Evolutionary conservation across 1,140 invertebrate genomes (phyloP).

Genomic region (Trachymyrmex septentrionalis): DNA sequence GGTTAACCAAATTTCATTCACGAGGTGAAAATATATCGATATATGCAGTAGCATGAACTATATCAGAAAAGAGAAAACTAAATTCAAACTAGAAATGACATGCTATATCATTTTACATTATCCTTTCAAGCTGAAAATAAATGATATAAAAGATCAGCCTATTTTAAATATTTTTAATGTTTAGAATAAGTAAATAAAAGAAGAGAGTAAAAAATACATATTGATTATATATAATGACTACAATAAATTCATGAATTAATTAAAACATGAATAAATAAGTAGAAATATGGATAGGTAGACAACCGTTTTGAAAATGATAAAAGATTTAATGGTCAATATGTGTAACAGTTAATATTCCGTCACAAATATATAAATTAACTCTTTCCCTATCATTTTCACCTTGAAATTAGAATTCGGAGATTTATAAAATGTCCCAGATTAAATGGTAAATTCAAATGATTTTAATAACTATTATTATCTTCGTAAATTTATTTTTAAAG

Average conservation of each 20-base stretch:
- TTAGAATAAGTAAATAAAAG: background rate
- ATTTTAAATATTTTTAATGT: background rate
- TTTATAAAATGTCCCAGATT: background rate
- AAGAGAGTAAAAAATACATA: background rate
- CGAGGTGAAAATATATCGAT: background rate
- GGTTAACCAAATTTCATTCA: background rate
- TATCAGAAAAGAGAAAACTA: background rate
- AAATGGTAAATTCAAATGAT: background rate
- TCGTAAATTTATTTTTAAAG: background rate
- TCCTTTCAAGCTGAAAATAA: background rate
- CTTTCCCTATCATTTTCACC: background rate
- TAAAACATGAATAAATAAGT: background rate
- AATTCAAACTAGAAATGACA: conserved; percentile 6
- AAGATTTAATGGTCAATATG: background rate
- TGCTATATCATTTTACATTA: background rate
- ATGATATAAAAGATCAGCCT: background rate
- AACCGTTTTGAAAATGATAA: background rate
- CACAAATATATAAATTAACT: background rate
- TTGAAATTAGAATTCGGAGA: background rate
- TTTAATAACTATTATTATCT: background rate
- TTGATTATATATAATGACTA: background rate
- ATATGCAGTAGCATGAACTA: background rate
- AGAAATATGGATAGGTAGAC: background rate
- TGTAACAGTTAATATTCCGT: background rate
- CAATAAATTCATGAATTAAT: background rate